Conservation (phyloP, 1,140 invertebrate genomes). For the Orussus abietinus region DNA sequence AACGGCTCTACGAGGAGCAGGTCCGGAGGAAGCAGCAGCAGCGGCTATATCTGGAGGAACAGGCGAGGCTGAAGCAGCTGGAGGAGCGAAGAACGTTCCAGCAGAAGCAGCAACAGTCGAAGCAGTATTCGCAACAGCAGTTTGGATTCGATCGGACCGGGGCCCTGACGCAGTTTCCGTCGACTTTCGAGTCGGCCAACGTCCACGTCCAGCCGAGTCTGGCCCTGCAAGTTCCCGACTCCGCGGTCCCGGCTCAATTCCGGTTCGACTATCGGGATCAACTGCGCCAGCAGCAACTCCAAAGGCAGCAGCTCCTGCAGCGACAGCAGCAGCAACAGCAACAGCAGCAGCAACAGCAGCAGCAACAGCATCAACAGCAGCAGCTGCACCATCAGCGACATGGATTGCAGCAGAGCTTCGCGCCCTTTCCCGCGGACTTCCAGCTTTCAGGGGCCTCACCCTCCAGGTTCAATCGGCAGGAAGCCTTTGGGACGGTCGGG, state of each 20-base stretch:
- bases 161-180: conserved; percentile 24
- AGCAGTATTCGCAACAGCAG: conserved; percentile 40
- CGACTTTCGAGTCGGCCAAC: conserved; percentile 26
- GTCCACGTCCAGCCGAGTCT: conserved; percentile 49
- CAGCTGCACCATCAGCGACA: conserved; percentile 48
- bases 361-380: conserved; percentile 35
- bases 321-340: conserved; percentile 36
- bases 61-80: conserved; percentile 47
- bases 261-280: conserved; percentile 21
- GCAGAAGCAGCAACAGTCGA: conserved; percentile 30
- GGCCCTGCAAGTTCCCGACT: conserved; percentile 41
- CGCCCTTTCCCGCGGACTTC: conserved; percentile 42
- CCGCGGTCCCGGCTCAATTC: conserved; percentile 27
- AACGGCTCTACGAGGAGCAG: conserved; percentile 57
- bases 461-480: conserved; percentile 52
- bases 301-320: conserved; percentile 19
- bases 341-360: conserved; percentile 40
- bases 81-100: conserved; percentile 43
- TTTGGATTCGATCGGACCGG: conserved; percentile 35
- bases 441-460: conserved; percentile 46
- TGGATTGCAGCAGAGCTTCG: conserved; percentile 52
- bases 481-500: conserved; percentile 48
- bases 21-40: conserved; percentile 53
- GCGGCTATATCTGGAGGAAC: conserved; percentile 48
- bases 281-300: conserved; percentile 26